Conservation (phyloP, 2,113 vertebrate genomes). For the Mus spicilegus region DNA sequence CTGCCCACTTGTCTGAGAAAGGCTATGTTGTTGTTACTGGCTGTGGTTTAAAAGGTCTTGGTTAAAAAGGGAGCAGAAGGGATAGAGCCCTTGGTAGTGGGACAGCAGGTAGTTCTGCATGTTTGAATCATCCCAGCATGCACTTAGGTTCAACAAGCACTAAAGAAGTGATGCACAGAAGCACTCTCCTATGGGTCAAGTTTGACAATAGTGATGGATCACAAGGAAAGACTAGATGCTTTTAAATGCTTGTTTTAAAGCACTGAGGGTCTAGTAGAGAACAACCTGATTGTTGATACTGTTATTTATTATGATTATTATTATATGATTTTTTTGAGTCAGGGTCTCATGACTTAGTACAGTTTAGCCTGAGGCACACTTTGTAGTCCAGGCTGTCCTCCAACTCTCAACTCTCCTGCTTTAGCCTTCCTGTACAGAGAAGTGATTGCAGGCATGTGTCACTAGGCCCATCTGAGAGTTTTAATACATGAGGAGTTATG, state of each 20-base stretch:
- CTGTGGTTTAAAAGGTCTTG: not conserved
- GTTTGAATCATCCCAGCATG: no score
- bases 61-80: not conserved
- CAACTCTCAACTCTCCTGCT: not conserved
- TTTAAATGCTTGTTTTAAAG: conserved; percentile 34
- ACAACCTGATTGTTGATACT: no score
- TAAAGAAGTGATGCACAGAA: not conserved
- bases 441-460: not conserved
- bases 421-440: not conserved
- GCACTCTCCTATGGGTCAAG: not conserved
- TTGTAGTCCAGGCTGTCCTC: not conserved
- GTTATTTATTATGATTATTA: no score
- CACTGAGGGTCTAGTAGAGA: not conserved
- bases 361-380: not conserved
- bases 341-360: not conserved
- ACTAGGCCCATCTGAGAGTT: not conserved
- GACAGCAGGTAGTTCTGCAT: not conserved
- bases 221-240: not conserved
- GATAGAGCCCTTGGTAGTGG: not conserved
- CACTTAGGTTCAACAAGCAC: not conserved
- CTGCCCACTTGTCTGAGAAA: not conserved
- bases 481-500: not conserved
- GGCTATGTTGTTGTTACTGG: not conserved
- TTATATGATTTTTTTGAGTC: not conserved
- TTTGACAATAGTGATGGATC: not conserved